A percentile compares a stretch with the other conserved stretches of the same genome.
These are phyloP conservation scores for Macrosiphum euphorbiae DNA, from an alignment of 2,888 invertebrate genomes.

Conservation along the genomic window DNA sequence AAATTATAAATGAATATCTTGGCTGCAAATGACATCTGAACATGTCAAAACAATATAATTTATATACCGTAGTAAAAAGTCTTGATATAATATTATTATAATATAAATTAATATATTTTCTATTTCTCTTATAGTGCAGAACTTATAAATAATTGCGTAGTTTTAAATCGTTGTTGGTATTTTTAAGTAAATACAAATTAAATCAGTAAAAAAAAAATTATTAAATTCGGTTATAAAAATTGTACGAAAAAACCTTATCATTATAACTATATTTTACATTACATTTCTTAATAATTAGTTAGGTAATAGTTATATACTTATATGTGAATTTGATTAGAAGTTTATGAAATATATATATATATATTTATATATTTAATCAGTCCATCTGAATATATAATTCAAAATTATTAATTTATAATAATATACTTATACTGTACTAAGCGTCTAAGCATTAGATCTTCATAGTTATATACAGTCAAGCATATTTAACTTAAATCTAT, in stretches of 20 bases:
- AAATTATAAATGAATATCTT: not conserved
- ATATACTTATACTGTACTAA: not conserved
- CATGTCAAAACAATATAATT: not conserved
- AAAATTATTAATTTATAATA: not conserved
- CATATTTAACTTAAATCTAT: not conserved
- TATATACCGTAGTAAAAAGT: not conserved
- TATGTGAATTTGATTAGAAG: not conserved
- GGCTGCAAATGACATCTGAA: not conserved
- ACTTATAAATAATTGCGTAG: not conserved
- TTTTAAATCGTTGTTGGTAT: not conserved
- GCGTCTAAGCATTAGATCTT: not conserved
- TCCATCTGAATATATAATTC: not conserved
- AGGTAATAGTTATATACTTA: not conserved
- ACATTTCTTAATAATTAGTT: not conserved
- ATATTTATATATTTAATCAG: not conserved
- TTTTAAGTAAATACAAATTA: not conserved
- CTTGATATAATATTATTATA: not conserved
- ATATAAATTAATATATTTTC: not conserved
- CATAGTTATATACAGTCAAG: not conserved
- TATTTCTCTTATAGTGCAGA: not conserved
- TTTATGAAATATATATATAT: no score
- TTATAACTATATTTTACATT: not conserved
- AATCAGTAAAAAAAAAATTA: not conserved
- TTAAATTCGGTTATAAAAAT: not conserved
- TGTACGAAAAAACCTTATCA: not conserved